Conservation (phyloP, 2,797 vertebrate species). For the Microctenopoma steveboyesi region DNA sequence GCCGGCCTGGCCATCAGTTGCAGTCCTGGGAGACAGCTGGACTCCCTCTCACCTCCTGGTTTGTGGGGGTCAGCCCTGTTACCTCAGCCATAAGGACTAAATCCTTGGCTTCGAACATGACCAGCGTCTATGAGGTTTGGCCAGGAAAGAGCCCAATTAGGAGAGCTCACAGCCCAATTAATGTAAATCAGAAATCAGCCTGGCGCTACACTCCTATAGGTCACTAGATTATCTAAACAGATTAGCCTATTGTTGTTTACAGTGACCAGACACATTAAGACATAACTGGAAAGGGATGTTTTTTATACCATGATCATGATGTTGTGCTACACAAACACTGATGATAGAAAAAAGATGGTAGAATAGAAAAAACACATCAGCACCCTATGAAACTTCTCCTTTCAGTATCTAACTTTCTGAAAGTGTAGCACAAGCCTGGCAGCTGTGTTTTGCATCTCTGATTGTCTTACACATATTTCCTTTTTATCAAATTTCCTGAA, state of each 20-base stretch:
- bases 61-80: slow-evolving; percentile 59
- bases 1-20: slow-evolving; percentile 51
- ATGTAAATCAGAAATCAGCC: slow-evolving; percentile 26
- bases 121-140: slow-evolving; percentile 30
- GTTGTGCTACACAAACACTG: background rate
- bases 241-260: slow-evolving; percentile 7
- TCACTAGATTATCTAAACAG: slow-evolving; percentile 9
- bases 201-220: background rate
- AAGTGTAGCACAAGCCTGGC: slow-evolving; percentile 43
- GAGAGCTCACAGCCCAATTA: slow-evolving; percentile 26
- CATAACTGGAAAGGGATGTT: background rate
- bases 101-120: slow-evolving; percentile 57
- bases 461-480: slow-evolving; percentile 79
- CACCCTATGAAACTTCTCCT: slow-evolving; percentile 32
- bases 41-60: slow-evolving; percentile 76
- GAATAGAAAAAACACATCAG: slow-evolving; percentile 4
- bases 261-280: background rate
- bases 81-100: slow-evolving; percentile 57
- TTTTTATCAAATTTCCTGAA: slow-evolving; percentile 80
- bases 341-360: background rate
- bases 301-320: background rate
- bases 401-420: slow-evolving; percentile 59
- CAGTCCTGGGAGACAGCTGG: slow-evolving; percentile 81
- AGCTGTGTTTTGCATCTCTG: slow-evolving; percentile 72
- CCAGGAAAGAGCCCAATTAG: slow-evolving; percentile 10